Conservation (phyloP, 2,797 vertebrate species). For the Pelochelys cantorii region DNA sequence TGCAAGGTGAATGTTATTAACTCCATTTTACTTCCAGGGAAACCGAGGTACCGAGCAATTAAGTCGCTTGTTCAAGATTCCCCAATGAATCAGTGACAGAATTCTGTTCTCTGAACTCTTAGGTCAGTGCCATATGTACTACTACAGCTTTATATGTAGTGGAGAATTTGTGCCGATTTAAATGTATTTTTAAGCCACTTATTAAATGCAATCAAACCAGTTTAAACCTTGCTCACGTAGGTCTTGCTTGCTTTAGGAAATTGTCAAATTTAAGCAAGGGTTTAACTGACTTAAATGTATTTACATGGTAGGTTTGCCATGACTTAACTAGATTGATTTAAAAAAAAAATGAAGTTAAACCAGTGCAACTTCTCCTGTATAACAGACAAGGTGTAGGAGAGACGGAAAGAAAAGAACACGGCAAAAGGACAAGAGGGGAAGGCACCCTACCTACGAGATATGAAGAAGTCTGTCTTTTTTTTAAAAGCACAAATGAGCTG, state of each 20-base stretch:
- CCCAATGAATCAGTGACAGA: not conserved
- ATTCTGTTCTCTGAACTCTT: not conserved
- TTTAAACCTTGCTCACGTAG: not conserved
- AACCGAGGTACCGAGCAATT: not conserved
- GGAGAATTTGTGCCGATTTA: not conserved
- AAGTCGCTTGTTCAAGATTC: not conserved
- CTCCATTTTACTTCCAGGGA: not conserved
- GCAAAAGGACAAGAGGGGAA: not conserved
- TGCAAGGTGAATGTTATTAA: not conserved
- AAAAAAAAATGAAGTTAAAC: not conserved
- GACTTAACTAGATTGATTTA: not conserved
- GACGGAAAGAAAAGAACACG: not conserved
- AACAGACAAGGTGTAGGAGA: not conserved
- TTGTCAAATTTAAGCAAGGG: not conserved
- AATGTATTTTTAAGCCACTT: not conserved
- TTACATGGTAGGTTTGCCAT: not conserved
- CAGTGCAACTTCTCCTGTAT: not conserved
- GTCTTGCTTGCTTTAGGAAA: not conserved
- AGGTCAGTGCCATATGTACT: not conserved
- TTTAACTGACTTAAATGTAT: not conserved
- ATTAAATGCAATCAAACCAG: not conserved
- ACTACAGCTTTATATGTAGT: not conserved
- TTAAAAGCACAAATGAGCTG: not conserved
- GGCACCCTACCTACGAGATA: not conserved
- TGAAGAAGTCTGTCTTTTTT: not conserved